A percentile compares a stretch with the other conserved stretches of the same genome.
phyloP scores from a whole-genome alignment of 2,797 vertebrate species.

The Micropoecilia bifurca region DNA sequence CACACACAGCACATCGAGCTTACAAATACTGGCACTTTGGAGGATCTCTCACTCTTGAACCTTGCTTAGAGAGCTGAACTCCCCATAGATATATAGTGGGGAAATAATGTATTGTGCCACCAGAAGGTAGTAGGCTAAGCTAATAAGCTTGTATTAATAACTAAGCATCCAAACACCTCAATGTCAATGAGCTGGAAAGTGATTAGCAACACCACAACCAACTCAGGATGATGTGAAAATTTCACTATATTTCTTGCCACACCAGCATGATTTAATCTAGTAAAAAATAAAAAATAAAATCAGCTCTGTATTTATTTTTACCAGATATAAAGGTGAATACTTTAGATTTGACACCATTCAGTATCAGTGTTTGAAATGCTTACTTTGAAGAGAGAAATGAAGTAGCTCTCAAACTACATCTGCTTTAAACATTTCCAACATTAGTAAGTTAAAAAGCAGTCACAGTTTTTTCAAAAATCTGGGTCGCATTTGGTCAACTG shows the following conservation, averaged over 20 bases:
- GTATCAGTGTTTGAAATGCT: neutral
- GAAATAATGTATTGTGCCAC: neutral
- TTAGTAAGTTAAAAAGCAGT: neutral
- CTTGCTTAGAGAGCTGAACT: neutral
- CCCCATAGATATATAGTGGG: neutral
- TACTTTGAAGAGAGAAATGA: neutral
- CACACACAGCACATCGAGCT: neutral
- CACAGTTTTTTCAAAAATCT: neutral
- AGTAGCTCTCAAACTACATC: neutral
- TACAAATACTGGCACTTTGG: neutral
- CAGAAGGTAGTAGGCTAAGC: neutral
- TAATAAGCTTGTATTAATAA: neutral
- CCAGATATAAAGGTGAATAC: neutral
- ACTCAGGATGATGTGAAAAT: neutral
- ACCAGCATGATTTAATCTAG: neutral
- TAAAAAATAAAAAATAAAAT: neutral
- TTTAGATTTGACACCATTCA: neutral
- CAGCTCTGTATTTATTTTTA: too few species aligned
- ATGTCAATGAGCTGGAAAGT: neutral
- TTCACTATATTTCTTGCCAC: neutral
- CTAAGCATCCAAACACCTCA: neutral
- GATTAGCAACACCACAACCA: neutral
- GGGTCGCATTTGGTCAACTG: neutral
- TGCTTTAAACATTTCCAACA: neutral
- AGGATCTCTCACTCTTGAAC: neutral